Conservation (phyloP, 2,797 vertebrate species). For the Myotis findleyi region DNA sequence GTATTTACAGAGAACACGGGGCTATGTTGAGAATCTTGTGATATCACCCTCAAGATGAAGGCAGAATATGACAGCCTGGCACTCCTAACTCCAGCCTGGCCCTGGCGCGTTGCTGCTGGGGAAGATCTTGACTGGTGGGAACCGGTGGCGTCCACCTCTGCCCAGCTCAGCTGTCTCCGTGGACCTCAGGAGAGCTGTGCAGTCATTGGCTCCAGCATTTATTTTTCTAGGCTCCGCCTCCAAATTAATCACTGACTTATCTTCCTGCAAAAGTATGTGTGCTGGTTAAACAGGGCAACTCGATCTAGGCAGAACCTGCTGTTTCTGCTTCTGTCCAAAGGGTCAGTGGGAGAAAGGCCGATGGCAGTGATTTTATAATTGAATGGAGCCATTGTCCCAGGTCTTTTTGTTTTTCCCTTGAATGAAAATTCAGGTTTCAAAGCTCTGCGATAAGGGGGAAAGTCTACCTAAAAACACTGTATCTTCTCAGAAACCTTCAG, state of each 20-base stretch:
- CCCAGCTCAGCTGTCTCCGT: constrained; percentile 23
- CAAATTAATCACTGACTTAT: constrained; percentile 69
- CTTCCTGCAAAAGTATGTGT: constrained; percentile 64
- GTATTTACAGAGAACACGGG: constrained; percentile 65
- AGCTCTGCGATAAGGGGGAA: constrained; percentile 36
- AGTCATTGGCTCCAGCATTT: constrained; percentile 32
- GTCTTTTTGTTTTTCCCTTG: not conserved
- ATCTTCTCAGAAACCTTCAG: not conserved
- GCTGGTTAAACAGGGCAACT: constrained; percentile 52
- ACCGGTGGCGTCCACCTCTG: constrained; percentile 35
- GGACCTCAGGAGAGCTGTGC: not conserved
- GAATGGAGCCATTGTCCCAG: constrained; percentile 61
- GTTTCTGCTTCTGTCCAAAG: constrained; percentile 57
- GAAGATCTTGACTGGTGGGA: not conserved
- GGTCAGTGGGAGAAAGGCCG: constrained; percentile 1
- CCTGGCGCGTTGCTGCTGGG: not conserved
- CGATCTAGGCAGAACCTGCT: constrained; percentile 55
- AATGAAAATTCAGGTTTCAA: constrained; percentile 42
- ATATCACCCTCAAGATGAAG: constrained; percentile 10
- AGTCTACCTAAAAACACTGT: not conserved
- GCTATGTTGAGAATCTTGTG: not conserved
- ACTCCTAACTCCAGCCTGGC: not conserved
- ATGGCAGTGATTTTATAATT: constrained; percentile 42
- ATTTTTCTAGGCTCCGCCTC: constrained; percentile 38
- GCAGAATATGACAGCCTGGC: not conserved